These are phyloP conservation scores for Sphaerophoria rueppellii DNA, from an alignment of 2,888 invertebrate genomes.

Conservation along the genomic window DNA sequence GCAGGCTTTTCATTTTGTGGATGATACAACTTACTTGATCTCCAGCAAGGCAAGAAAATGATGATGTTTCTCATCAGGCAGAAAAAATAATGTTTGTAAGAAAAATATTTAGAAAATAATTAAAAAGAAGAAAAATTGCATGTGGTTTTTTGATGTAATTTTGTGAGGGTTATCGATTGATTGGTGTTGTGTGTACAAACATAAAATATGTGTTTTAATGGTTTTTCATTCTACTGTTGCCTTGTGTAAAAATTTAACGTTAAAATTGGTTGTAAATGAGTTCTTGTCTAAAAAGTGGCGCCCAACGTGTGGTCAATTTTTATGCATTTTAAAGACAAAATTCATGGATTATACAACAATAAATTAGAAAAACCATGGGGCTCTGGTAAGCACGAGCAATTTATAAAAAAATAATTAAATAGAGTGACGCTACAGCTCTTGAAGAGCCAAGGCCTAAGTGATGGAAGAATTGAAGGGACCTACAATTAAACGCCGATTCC, in stretches of 20 bases:
- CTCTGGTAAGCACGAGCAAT: too few species aligned
- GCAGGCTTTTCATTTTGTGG: slow-evolving; percentile 12
- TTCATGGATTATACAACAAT: background rate
- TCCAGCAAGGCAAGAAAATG: slow-evolving; percentile 42
- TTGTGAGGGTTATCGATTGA: slow-evolving; percentile 56
- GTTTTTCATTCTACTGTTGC: background rate
- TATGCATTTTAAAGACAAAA: background rate
- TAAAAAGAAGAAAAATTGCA: slow-evolving; percentile 57
- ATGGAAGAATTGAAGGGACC: too few species aligned
- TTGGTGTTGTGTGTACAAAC: slow-evolving; percentile 4
- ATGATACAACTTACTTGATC: slow-evolving; percentile 24
- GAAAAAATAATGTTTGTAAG: slow-evolving; percentile 12
- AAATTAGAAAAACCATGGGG: too few species aligned
- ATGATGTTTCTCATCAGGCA: slow-evolving; percentile 8
- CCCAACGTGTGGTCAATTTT: background rate
- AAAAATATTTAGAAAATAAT: slow-evolving; percentile 72
- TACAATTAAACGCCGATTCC: too few species aligned
- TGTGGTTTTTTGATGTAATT: slow-evolving; percentile 65
- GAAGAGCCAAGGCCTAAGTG: too few species aligned
- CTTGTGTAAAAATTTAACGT: background rate
- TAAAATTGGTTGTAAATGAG: background rate
- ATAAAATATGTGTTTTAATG: slow-evolving; percentile 6
- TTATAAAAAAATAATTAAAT: too few species aligned
- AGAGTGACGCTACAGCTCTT: too few species aligned
- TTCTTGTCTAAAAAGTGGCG: background rate